These are phyloP conservation scores for Thripadectes ignobilis DNA, from an alignment of 2,797 vertebrate genomes.

Conservation along the genomic window DNA sequence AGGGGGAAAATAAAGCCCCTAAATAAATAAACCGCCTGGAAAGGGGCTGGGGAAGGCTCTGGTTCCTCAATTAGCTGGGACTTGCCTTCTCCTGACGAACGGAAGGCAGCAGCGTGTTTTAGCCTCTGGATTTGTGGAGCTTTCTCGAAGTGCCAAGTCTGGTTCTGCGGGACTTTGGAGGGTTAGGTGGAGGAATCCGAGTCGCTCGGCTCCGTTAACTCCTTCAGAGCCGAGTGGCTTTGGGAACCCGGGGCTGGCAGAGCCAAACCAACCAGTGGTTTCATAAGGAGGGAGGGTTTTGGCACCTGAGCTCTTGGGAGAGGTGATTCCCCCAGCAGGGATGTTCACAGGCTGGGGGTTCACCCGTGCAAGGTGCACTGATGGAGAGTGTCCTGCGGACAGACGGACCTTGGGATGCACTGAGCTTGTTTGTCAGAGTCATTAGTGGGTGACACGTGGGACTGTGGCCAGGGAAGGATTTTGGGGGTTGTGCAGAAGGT, in stretches of 20 bases:
- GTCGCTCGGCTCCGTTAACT: not conserved
- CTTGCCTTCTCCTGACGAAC: conserved; percentile 57
- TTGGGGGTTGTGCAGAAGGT: not conserved
- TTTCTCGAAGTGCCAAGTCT: conserved; percentile 48
- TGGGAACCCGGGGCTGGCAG: not conserved
- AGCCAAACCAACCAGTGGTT: fast-evolving
- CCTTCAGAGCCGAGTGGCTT: not conserved
- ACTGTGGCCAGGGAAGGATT: fast-evolving
- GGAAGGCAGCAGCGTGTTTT: conserved; percentile 50
- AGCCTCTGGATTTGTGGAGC: conserved; percentile 69
- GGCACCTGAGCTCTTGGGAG: fast-evolving
- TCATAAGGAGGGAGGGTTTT: fast-evolving
- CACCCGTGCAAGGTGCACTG: not conserved
- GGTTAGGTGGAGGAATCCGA: conserved; percentile 35
- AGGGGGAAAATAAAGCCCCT: not conserved
- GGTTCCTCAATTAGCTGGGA: conserved; percentile 71
- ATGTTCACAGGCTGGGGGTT: not conserved
- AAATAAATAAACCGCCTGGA: conserved; percentile 21
- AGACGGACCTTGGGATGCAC: fast-evolving
- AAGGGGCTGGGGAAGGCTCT: conserved; percentile 54
- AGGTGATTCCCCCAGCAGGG: not conserved
- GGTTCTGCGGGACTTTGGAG: conserved; percentile 49
- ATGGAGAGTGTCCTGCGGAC: fast-evolving
- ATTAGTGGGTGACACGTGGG: fast-evolving
- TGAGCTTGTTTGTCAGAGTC: fast-evolving